Evolutionary conservation across 2,113 vertebrate genomes (phyloP).

Genomic region (Hassar affinis): DNA sequence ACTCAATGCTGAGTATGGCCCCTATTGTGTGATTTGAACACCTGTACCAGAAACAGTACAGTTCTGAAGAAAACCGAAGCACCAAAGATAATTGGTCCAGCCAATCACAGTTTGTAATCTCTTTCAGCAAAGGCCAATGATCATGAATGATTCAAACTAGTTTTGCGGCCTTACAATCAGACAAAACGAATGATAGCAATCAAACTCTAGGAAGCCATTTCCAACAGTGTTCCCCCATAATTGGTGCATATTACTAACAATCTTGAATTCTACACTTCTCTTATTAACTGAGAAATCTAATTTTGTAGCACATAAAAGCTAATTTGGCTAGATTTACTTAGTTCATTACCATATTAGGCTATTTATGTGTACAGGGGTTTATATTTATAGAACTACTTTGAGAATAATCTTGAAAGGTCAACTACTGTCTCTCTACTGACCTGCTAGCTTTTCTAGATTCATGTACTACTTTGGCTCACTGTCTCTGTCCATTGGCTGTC

Average conservation of each 20-base stretch:
- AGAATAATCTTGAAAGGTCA: neutral
- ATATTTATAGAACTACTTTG: neutral
- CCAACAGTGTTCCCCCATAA: neutral
- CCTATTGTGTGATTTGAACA: neutral
- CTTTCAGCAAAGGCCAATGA: neutral
- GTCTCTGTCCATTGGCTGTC: neutral
- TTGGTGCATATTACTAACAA: neutral
- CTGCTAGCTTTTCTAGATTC: neutral
- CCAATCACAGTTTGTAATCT: neutral
- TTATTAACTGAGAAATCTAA: neutral
- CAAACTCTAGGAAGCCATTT: neutral
- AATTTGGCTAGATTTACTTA: neutral
- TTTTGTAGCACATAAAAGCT: no score
- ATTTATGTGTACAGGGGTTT: neutral
- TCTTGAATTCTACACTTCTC: no score
- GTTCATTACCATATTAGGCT: neutral
- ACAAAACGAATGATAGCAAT: neutral
- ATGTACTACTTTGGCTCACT: neutral
- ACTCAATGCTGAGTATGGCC: neutral
- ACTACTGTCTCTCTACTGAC: neutral
- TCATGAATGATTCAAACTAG: constrained; percentile 8
- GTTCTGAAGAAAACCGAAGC: neutral
- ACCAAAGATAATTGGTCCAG: constrained; percentile 10
- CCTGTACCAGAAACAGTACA: neutral
- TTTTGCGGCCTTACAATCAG: neutral